A percentile compares a stretch with the other conserved stretches of the same genome.
Evolutionary conservation across 2,888 invertebrate species (phyloP).

Genomic region (Heteropelma amictum): DNA sequence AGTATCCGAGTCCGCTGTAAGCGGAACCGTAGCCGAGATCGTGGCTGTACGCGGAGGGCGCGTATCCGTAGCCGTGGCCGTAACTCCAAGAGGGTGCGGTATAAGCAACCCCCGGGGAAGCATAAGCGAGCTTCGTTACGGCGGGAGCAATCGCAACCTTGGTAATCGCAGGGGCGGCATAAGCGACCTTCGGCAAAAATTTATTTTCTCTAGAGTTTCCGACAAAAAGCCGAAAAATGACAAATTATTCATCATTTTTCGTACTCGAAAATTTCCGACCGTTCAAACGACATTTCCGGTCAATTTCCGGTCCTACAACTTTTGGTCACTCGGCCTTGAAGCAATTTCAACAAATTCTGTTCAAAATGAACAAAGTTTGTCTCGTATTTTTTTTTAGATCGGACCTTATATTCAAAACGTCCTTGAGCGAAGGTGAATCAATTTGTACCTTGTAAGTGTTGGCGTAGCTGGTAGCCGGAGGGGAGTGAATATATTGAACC

Average conservation of each 20-base stretch:
- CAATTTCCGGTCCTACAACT: no score
- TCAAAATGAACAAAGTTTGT: neutral
- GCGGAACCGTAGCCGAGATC: slow-evolving; percentile 60
- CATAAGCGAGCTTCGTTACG: slow-evolving; percentile 65
- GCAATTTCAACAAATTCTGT: no score
- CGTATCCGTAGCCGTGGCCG: slow-evolving; percentile 60
- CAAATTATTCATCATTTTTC: neutral
- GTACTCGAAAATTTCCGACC: no score
- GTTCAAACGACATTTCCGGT: no score
- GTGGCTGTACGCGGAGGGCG: slow-evolving; percentile 59
- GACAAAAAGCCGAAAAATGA: no score
- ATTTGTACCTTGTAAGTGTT: slow-evolving; percentile 71
- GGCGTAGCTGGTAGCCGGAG: slow-evolving; percentile 70
- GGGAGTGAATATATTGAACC: slow-evolving; percentile 61
- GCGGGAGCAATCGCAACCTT: slow-evolving; percentile 64
- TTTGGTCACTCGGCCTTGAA: no score
- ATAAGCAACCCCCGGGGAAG: slow-evolving; percentile 61
- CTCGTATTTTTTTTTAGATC: neutral
- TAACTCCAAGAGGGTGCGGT: slow-evolving; percentile 53
- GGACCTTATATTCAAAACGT: neutral
- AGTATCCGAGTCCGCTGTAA: slow-evolving; percentile 61
- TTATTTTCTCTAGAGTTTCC: no score
- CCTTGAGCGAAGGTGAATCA: neutral
- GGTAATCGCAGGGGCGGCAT: slow-evolving; percentile 64
- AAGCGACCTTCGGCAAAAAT: slow-evolving; percentile 56